Base-by-base conservation (phyloP, 2,797 vertebrate species). In the Bradypodion pumilum region DNA sequence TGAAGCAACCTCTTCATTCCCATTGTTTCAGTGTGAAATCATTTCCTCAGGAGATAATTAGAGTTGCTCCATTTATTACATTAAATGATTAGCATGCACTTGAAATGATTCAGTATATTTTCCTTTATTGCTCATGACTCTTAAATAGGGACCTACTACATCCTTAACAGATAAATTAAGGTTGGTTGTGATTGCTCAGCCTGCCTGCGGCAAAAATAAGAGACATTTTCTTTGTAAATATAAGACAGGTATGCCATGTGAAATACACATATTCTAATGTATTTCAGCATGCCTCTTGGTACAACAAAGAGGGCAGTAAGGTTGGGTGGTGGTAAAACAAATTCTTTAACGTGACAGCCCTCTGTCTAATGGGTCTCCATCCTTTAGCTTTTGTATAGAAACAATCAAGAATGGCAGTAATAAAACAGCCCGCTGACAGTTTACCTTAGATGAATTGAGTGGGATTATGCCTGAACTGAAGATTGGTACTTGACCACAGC, bases 11-110 rank as follows among this genome's bases (percentile, higher is more conserved):
- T 95, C 95, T 95, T 94, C 93, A 92, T 95, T 96, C 89, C 94
- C 94, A 96, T 97, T 97, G 95, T 96, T 96, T 96, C 94, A 96
- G 95, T 96, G 96, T 97, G 96, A 97, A 97, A 97, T 97, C 95
- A 95, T 96, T 96, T 96, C 96, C 96, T 97, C 93, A 0, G 96
- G 96, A 96, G 95, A 96, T 96, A 96, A 97, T 97, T 97, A 97
- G 95, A 95, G 95, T 95, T 96, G 96, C 95, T 96, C 95, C 96
- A 96, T 96, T 97, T 96, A 96, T 97, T 96, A 95, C 95, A 95
- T 96, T 96, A 96, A 96, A 96, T 96, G 95, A 96, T 96, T 96
- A 96, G 95, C 93, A 93, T 95, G 95, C 95, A 96, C 95, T 96
- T 95, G 95, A 96, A 96, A 96, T 96, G 95, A 96, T 96, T 95